phyloP scores from a whole-genome alignment of 2,888 invertebrate species.

The Brenthis hecate region DNA sequence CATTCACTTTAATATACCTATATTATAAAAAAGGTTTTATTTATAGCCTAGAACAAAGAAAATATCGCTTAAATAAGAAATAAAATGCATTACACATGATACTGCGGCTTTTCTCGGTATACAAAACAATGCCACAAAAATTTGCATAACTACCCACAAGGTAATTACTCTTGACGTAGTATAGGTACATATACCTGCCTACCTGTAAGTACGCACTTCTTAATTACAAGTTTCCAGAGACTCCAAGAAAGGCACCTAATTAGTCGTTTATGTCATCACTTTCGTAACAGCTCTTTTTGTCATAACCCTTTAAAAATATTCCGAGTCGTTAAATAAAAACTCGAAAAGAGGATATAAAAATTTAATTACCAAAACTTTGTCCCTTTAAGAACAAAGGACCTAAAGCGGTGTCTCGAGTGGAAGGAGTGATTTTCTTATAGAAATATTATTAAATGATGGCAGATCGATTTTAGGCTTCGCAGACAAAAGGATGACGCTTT shows the following conservation, averaged over 20 bases:
- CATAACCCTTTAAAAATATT: constrained; percentile 49
- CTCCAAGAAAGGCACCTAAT: constrained; percentile 35
- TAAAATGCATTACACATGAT: neutral
- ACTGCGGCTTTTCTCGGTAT: neutral
- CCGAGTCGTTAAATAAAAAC: constrained; percentile 50
- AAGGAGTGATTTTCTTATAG: constrained; percentile 64
- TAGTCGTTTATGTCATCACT: constrained; percentile 40
- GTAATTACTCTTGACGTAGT: constrained; percentile 19
- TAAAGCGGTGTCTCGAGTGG: constrained; percentile 38
- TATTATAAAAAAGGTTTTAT: too few relatives aligned
- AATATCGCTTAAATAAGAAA: neutral
- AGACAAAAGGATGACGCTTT: constrained; percentile 56
- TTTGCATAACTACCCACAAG: constrained; percentile 9
- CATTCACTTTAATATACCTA: too few relatives aligned
- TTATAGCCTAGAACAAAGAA: too few relatives aligned
- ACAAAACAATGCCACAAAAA: constrained; percentile 12
- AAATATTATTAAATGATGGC: constrained; percentile 70
- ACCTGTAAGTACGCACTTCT: constrained; percentile 23
- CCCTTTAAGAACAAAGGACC: constrained; percentile 61
- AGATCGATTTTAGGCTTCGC: constrained; percentile 63
- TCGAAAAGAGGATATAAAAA: constrained; percentile 58
- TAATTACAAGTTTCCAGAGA: constrained; percentile 32
- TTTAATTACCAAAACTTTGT: constrained; percentile 68
- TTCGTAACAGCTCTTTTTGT: constrained; percentile 39
- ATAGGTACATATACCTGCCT: neutral